phyloP scores from a whole-genome alignment of 1,140 invertebrate species.

The Apolygus lucorum region DNA sequence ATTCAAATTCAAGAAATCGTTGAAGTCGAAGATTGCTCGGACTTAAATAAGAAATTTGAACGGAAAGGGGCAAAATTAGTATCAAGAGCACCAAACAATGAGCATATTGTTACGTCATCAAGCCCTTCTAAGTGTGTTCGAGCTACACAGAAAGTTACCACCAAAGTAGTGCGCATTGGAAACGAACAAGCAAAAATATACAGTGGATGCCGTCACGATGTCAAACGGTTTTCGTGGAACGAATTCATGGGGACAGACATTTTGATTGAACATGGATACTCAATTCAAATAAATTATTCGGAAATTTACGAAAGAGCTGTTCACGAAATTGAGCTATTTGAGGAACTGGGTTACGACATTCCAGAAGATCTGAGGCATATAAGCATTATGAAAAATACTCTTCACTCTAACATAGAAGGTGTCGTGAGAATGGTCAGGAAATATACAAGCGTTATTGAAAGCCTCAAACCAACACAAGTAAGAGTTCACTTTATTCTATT shows the following conservation, averaged over 20 bases:
- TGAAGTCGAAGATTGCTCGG: neutral
- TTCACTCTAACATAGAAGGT: conserved; percentile 52
- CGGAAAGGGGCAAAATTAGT: neutral
- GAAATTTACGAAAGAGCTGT: conserved; percentile 44
- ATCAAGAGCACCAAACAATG: no score
- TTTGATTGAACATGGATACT: conserved; percentile 52
- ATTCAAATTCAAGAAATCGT: neutral
- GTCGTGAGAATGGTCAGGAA: conserved; percentile 48
- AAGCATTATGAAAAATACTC: conserved; percentile 56
- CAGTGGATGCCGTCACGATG: conserved; percentile 7
- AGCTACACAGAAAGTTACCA: neutral
- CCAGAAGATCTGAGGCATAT: conserved; percentile 57
- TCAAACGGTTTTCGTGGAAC: conserved; percentile 45
- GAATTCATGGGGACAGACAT: conserved; percentile 54
- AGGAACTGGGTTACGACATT: conserved; percentile 60
- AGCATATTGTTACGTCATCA: no score
- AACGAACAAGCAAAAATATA: neutral
- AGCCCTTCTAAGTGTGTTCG: neutral
- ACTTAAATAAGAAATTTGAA: neutral
- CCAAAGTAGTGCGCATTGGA: neutral
- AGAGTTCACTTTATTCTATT: no score
- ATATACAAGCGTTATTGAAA: conserved; percentile 51
- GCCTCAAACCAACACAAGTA: conserved; percentile 53
- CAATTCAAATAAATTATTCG: conserved; percentile 57
- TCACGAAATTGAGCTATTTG: conserved; percentile 64